Evolutionary conservation across 2,888 invertebrate genomes (phyloP), one percentile per base, ranked within the genome.

Genomic region (Heliconius aoede): DNA sequence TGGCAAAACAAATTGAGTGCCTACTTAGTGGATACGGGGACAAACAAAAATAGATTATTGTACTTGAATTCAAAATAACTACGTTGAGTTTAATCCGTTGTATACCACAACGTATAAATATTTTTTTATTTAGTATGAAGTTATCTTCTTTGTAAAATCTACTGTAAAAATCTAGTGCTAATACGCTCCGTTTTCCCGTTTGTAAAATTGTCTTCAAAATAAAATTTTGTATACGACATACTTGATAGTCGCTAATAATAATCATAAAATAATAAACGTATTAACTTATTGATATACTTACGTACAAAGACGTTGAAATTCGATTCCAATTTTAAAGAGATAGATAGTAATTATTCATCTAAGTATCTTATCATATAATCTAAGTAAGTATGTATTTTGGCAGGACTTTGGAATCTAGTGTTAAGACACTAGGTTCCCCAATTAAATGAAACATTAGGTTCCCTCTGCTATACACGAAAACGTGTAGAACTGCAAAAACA

Each of bases 1-100:
- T 84, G 80, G 76, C 85, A 85, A 82, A 85, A 85, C 82, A 83
- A 84, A 86, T 85, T 82, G 76, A 55, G 24, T 30, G 21, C 60
- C 36, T 72, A 69, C 73, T 72, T 79, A 75, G 62, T 76, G 61
- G 72, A 58, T 51, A 61, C 58, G 68, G 68, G 74, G 77, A 79
- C 77, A 71, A 65, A 72, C 72, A 72, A 62, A 55, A 73, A 79
- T 74, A 74, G 73, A 78, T 72, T 76, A 69, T 60, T 72, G 28
- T 72, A 60, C 36, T 61, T 28, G 36, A 40, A 60, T 36, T 72
- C 40, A 40, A 60, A 60, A 58, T 58, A 71, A 60, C 40, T 26
- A 21, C 9, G 5, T 40, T 24, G 11, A 36, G 18, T 40, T 15
- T 60, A 68, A 51, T 51, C 28, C 11, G 21, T 68, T 28, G 21